Conservation (phyloP, 2,888 invertebrate species). For the Zhuqinia jingwanae region DNA sequence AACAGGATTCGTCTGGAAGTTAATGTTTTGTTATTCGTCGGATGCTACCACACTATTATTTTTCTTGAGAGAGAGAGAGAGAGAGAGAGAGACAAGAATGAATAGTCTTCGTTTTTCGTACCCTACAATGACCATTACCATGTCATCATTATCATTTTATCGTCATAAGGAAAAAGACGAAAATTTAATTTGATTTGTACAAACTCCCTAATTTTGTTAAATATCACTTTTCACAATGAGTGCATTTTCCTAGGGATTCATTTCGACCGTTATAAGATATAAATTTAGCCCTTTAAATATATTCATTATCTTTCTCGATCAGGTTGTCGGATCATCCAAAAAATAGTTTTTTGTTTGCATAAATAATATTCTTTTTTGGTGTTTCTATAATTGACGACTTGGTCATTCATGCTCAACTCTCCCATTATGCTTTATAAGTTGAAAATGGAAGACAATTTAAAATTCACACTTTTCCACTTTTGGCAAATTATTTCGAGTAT, state of each 20-base stretch:
- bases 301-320: slow-evolving; percentile 47
- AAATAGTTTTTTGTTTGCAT: too few relatives aligned
- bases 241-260: slow-evolving; percentile 43
- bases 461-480: slow-evolving; percentile 57
- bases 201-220: slow-evolving; percentile 45
- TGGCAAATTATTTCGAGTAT: slow-evolving; percentile 42
- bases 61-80: neutral
- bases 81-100: slow-evolving; percentile 5
- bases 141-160: slow-evolving; percentile 51
- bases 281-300: slow-evolving; percentile 44
- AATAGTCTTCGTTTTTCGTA: slow-evolving; percentile 12
- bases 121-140: slow-evolving; percentile 23
- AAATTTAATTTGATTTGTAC: slow-evolving; percentile 27
- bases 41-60: slow-evolving; percentile 20
- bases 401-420: slow-evolving; percentile 39
- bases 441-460: slow-evolving; percentile 40
- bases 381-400: slow-evolving; percentile 21
- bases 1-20: slow-evolving; percentile 53
- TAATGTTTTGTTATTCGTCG: slow-evolving; percentile 2
- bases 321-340: slow-evolving; percentile 46
- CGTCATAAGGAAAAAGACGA: slow-evolving; percentile 25
- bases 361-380: too few relatives aligned
- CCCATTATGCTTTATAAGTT: slow-evolving; percentile 11
- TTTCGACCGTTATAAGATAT: slow-evolving; percentile 33
- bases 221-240: slow-evolving; percentile 33